Evolutionary conservation across 2,888 invertebrate species (phyloP), one percentile per base, ranked within the genome.

Genomic region (Dryomyza anilis): DNA sequence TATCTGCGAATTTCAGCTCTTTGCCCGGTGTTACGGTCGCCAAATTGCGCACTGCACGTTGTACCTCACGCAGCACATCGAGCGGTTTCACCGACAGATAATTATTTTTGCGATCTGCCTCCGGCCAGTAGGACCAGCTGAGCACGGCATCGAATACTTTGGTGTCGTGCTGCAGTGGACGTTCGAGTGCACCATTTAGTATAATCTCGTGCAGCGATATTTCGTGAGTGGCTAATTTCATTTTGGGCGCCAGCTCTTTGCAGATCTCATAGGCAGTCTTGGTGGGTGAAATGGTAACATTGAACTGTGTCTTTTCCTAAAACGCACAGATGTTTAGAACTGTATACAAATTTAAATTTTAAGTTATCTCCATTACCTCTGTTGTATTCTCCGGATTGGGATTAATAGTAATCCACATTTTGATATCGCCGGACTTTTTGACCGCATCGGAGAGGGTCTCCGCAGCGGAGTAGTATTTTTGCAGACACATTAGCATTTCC

Each of bases 121-220:
- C 90, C 58, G 93, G 90, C 95, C 96, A 96, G 76, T 92, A 91
- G 1, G 93, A 89, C 96, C 96, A 96, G 59, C 91, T 87, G 2
- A 88, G 83, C 1, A 87, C 87, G 1, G 84, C 81, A 64, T 84
- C 81, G 30, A 83, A 82, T 8, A 82, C 76, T 70, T 79, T 87
- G 76, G 93, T 93, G 58, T 89, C 86, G 72, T 91, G 88, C 80
- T 95, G 94, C 1, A 96, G 85, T 0, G 92, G 91, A 1, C 96
- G 86, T 59, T 89, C 87, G 81, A 94, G 83, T 16, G 89, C 86
- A 25, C 90, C 92, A 71, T 89, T 88, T 73, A 93, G 87, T 70
- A 95, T 89, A 0, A 91, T 89, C 83, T 96, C 96, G 78, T 93
- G 91, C 1, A 96, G 79, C 73, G 90, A 89, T 50, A 93, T 84